These are phyloP conservation scores for Melanaphis sacchari DNA, from an alignment of 1,140 invertebrate species.

Conservation along the genomic window DNA sequence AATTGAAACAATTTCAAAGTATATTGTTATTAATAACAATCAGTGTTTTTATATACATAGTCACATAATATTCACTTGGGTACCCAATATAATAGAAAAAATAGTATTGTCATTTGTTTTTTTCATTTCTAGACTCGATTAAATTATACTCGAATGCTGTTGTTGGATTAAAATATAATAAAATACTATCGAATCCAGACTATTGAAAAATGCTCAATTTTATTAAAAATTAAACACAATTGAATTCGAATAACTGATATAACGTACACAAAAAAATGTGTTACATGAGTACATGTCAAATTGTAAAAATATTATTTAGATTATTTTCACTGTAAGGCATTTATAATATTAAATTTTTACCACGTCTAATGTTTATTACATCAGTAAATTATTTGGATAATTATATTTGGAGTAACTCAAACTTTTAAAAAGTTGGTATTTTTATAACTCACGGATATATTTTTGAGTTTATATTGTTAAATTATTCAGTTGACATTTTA, in stretches of 20 bases:
- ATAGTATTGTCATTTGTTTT: not conserved
- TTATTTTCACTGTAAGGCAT: not conserved
- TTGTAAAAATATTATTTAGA: not conserved
- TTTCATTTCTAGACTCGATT: not conserved
- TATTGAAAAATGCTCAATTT: not conserved
- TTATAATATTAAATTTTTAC: not conserved
- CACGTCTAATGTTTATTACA: not conserved
- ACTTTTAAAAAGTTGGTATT: not conserved
- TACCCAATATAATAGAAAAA: not conserved
- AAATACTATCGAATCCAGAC: not conserved
- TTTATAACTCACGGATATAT: not conserved
- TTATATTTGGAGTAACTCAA: not conserved
- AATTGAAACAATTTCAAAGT: not conserved
- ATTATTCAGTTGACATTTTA: not conserved
- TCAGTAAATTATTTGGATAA: not conserved
- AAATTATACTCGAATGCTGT: not conserved
- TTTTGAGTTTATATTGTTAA: not conserved
- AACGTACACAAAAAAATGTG: not conserved
- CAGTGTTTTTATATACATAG: not conserved
- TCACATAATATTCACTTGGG: not conserved
- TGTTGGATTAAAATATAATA: not conserved
- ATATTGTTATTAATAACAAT: not conserved
- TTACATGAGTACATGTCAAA: too few relatives aligned
- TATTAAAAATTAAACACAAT: not conserved
- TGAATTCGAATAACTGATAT: not conserved